Conservation (phyloP, 2,113 vertebrate genomes). For the Craseonycteris thonglongyai region DNA sequence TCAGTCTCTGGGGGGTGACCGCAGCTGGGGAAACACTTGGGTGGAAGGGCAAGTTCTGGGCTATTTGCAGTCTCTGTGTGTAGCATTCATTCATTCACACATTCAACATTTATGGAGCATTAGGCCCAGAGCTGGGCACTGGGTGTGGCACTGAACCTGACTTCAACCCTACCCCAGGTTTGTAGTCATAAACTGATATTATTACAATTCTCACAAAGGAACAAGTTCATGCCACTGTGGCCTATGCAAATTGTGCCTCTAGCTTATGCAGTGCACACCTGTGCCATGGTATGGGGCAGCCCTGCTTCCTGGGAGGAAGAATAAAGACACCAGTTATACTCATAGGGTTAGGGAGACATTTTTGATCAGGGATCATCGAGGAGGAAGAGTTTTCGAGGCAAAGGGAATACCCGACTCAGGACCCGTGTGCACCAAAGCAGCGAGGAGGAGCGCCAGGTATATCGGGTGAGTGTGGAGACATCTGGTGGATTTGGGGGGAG, state of each 20-base stretch:
- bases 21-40: background rate
- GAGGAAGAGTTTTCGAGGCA: background rate
- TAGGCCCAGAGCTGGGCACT: background rate
- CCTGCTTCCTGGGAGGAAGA: background rate
- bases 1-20: fast-evolving
- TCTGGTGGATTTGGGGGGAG: background rate
- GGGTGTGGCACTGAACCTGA: background rate
- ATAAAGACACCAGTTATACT: background rate
- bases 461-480: background rate
- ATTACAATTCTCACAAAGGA: too few species aligned
- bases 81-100: background rate
- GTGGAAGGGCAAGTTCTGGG: background rate
- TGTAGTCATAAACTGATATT: background rate
- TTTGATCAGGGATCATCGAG: background rate
- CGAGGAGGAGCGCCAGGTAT: background rate
- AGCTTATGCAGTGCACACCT: background rate
- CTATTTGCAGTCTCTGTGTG: background rate
- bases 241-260: background rate
- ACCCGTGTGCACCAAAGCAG: background rate
- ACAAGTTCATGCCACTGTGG: background rate
- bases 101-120: background rate
- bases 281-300: background rate
- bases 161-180: background rate
- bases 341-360: background rate
- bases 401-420: background rate